A percentile compares a stretch with the other conserved stretches of the same genome.
These are phyloP conservation scores for Saguinus imperator DNA, from an alignment of 2,113 vertebrate species.

Conservation along the genomic window DNA sequence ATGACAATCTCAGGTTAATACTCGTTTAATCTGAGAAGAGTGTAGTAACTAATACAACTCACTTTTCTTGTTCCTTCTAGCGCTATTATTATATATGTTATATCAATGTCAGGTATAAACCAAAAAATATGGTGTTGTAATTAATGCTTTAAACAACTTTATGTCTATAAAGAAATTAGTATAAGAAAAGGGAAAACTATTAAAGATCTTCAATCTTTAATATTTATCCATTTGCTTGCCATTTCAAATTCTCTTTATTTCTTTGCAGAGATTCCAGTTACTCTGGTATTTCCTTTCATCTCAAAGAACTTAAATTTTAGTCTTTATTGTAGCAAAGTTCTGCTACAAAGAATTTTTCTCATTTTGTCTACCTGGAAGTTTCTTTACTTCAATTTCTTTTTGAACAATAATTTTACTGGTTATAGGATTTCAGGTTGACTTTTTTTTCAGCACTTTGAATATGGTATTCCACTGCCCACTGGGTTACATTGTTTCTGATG, in stretches of 20 bases:
- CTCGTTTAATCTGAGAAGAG: neutral
- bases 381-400: neutral
- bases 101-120: neutral
- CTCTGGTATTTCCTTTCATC: neutral
- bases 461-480: neutral
- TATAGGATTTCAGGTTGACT: neutral
- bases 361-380: neutral
- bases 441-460: neutral
- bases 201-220: neutral
- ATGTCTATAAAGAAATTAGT: neutral
- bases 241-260: neutral
- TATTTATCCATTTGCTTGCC: neutral
- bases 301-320: neutral
- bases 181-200: neutral
- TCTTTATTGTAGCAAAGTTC: neutral
- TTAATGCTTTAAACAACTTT: neutral
- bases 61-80: neutral
- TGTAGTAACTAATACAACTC: neutral
- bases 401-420: neutral
- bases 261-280: neutral
- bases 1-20: neutral
- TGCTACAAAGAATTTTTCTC: neutral
- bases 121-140: neutral
- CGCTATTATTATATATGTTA: neutral
- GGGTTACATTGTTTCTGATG: neutral